Conservation (phyloP, 2,797 vertebrate genomes). For the Distichodus sexfasciatus region DNA sequence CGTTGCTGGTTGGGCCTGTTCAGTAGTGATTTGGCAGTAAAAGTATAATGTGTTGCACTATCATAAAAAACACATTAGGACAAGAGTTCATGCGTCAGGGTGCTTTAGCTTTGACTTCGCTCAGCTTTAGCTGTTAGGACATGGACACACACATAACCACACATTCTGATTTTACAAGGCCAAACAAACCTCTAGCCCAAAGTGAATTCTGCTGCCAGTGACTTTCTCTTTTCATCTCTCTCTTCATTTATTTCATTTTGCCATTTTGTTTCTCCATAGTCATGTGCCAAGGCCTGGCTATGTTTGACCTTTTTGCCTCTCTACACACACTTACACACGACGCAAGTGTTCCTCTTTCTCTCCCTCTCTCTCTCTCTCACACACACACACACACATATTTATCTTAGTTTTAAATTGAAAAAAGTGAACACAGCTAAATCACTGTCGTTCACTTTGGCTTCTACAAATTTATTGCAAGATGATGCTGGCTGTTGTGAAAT, state of each 20-base stretch:
- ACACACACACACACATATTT: background rate
- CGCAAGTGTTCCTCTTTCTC: too few species aligned
- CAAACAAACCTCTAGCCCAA: slow-evolving; percentile 9
- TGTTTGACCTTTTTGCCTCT: background rate
- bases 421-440: too few species aligned
- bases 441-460: too few species aligned
- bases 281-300: background rate
- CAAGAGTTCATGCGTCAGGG: too few species aligned
- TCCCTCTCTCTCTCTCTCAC: background rate
- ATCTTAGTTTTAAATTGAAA: too few species aligned
- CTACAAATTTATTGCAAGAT: too few species aligned
- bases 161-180: slow-evolving; percentile 24
- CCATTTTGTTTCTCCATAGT: background rate
- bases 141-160: background rate
- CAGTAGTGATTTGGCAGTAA: background rate
- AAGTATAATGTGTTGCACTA: background rate
- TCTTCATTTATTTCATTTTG: slow-evolving; percentile 11
- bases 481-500: too few species aligned
- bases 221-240: slow-evolving; percentile 30
- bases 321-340: background rate
- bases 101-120: background rate
- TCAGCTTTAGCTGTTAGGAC: background rate
- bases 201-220: slow-evolving; percentile 31
- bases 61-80: background rate
- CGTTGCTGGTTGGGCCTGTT: background rate